Percentiles rank a stretch among this genome's conserved stretches.
Conservation (phyloP, 2,888 invertebrate genomes). For the Merodon equestris region DNA sequence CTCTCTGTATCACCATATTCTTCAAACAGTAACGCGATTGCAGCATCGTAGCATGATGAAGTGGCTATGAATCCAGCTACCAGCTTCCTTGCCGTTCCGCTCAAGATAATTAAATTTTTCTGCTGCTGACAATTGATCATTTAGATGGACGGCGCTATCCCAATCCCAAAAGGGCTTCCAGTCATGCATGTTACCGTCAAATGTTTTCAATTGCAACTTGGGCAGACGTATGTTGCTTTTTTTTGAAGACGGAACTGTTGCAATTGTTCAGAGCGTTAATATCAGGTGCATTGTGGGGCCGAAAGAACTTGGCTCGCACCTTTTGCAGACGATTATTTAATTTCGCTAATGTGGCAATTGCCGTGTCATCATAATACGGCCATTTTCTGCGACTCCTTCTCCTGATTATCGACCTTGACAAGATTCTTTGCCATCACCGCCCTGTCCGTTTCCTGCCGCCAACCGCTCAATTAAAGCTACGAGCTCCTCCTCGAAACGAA, state of each 20-base stretch:
- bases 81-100: constrained; percentile 5
- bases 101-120: constrained; percentile 41
- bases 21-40: constrained; percentile 23
- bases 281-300: neutral
- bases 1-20: constrained; percentile 44
- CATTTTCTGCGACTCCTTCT: constrained; percentile 25
- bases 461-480: constrained; percentile 34
- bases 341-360: neutral
- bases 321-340: constrained; percentile 10
- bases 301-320: constrained; percentile 10
- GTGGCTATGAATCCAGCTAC: constrained; percentile 31
- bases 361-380: constrained; percentile 25
- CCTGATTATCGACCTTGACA: constrained; percentile 18
- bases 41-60: constrained; percentile 32
- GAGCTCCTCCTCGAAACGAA: constrained; percentile 27
- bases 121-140: constrained; percentile 10
- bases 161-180: constrained; percentile 31
- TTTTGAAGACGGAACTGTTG: constrained; percentile 73
- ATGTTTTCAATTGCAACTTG: constrained; percentile 17
- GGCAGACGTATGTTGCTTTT: constrained; percentile 35
- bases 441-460: constrained; percentile 21
- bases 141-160: constrained; percentile 28
- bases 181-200: constrained; percentile 22
- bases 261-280: constrained; percentile 2
- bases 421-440: constrained; percentile 19